Base-by-base conservation (phyloP, 2,113 vertebrate genomes). In the Cichladusa arquata region DNA sequence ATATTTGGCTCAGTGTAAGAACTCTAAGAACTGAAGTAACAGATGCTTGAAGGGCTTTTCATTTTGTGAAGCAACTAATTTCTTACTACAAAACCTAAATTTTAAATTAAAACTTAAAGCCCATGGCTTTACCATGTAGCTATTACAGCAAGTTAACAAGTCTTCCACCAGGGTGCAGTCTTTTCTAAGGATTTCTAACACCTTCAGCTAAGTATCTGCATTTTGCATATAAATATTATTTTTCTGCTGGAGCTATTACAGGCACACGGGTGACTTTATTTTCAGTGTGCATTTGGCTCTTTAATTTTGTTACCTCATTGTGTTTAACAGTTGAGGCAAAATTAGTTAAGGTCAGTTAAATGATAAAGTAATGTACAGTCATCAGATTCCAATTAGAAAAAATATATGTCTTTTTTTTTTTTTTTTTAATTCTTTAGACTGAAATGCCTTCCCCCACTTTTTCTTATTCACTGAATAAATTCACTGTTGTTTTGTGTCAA, bases 101-200 rank as follows among this genome's bases (percentile, higher is more conserved):
- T 89, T 91, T 65, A 85, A 65, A 50, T 25, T 66, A 81, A 47
- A 80, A 33, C 5, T 69, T 85, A 57, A 2, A 58, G 18, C 31
- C 4, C 8, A 5, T 14, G 44, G 14, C 28, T 92, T 90, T 86
- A 58, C 31, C n/a, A 34, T 51, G 33, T 72, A 79, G 51, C 29
- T 89, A 14, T 33, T 82, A 53, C 50, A 84, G 88, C 62, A 86
- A 81, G 73, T 96, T 95, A 90, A 61, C 86, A 90, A 44, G n/a
- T 94, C 82, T 96, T 96, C 97, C 97, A 97, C 88, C 76, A 97
- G 97, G 89, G 95, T 97, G 97, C 97, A 97, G 96, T 69, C 79
- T 97, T 84, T 96, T 97, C 92, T 94, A 93, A 96, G 90, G 57
- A 93, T 96, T 96, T 88, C 73, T 72, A 64, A 23, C 54, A 76